These are phyloP conservation scores for Chorisops tibialis DNA, from an alignment of 2,888 invertebrate genomes.

Conservation along the genomic window DNA sequence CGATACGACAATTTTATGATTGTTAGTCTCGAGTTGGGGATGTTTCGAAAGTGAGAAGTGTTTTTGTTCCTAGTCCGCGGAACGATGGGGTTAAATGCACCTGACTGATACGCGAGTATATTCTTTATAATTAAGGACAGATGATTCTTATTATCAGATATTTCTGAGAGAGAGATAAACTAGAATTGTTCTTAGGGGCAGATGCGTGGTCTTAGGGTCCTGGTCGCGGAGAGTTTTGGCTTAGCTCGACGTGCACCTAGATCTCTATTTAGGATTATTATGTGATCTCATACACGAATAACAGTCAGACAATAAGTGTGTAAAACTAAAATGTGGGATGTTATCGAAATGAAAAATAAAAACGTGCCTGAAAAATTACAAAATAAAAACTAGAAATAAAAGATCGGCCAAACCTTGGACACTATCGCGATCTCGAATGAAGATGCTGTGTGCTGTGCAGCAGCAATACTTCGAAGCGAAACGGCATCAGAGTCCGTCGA, in stretches of 20 bases:
- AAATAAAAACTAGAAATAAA: neutral
- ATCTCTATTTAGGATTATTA: neutral
- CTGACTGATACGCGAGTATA: conserved; percentile 21
- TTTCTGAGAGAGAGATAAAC: no score
- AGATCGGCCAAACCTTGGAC: neutral
- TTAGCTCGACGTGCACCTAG: neutral
- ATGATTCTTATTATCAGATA: conserved; percentile 10
- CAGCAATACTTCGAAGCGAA: no score
- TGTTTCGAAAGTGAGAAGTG: neutral
- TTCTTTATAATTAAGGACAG: conserved; percentile 8
- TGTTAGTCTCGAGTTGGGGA: conserved; percentile 8
- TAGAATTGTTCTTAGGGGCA: neutral
- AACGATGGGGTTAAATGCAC: conserved; percentile 28
- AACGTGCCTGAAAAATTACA: conserved; percentile 20
- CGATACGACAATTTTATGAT: conserved; percentile 31
- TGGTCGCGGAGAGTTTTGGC: neutral
- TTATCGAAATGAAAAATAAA: neutral
- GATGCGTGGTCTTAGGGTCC: neutral
- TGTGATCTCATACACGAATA: neutral
- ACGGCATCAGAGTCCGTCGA: no score
- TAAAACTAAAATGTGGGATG: no score
- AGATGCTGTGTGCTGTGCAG: neutral
- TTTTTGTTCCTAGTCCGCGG: neutral
- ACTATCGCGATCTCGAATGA: conserved; percentile 14
- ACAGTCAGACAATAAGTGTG: no score